Evolutionary conservation across 1,140 invertebrate genomes (phyloP), one percentile per base, ranked within the genome.

Genomic region (Pteromalus puparum): DNA sequence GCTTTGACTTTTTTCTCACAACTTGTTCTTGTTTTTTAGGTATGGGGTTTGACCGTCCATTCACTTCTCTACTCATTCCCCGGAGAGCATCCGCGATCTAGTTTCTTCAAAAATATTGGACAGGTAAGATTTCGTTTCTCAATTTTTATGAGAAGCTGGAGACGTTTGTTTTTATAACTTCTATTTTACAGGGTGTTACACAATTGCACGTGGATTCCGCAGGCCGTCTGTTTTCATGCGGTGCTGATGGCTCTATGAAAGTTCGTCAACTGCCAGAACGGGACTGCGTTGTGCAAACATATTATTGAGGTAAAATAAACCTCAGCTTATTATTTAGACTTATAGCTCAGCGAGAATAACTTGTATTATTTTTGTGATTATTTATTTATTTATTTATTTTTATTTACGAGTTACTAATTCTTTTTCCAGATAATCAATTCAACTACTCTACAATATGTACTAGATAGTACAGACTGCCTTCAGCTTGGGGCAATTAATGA

Each of bases 231-330:
- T 99, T 98, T 93, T 99, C 98, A 1, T 99, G 99, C 92, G 99
- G 99, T 81, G 98, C 98, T 53, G 99, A 99, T 94, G 99, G 98
- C 87, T 99, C 98, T 68, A 97, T 99, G 96, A 99, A 99, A 95
- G 97, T 99, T 88, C 95, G 98, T 86, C 96, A 97, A 90, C 93
- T 99, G 87, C 97, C 97, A 26, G 96, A 97, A 89, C 94, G 95
- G 82, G 95, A 96, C 91, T 93, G 92, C 74, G 89, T 93, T 86
- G 91, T 93, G 72, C 92, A 93, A 87, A 90, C 92, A 81, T 90
- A 90, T 88, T 93, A 93, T 85, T 93, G 91, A 85, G 76, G 84
- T 85, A 74, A 30, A 38, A 26, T 24, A 48, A 18, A 61, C 4
- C 4, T 61, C 18, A 30, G 18, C 18, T 18, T 72, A n/a, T 28